Percentiles rank a stretch among this genome's conserved stretches.
Evolutionary conservation across 2,888 invertebrate species (phyloP).

Genomic region (Amiota minor): DNA sequence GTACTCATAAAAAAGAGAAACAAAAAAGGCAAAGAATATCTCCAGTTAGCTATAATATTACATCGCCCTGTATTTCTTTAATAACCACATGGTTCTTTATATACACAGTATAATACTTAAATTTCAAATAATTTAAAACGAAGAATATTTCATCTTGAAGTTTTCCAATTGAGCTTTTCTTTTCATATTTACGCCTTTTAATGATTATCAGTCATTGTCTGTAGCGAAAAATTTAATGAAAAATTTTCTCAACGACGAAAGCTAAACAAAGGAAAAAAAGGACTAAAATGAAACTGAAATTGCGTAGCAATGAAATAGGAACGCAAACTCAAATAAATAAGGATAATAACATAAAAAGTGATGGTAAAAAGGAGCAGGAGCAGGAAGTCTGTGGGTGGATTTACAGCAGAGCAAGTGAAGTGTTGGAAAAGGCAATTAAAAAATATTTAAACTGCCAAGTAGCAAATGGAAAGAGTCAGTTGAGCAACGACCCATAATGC

Average conservation of each 20-base stretch:
- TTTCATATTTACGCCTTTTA: too few species aligned
- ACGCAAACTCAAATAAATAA: slow-evolving; percentile 64
- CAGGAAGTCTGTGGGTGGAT: slow-evolving; percentile 9
- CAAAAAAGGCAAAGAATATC: too few species aligned
- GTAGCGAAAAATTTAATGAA: neutral
- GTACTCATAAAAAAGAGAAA: too few species aligned
- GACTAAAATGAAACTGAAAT: slow-evolving; percentile 38
- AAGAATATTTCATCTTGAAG: too few species aligned
- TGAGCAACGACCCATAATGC: neutral
- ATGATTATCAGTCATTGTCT: too few species aligned
- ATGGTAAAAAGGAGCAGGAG: slow-evolving; percentile 32
- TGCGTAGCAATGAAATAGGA: slow-evolving; percentile 51
- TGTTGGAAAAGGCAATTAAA: slow-evolving; percentile 64
- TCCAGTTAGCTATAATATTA: too few species aligned
- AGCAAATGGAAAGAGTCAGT: slow-evolving; percentile 33
- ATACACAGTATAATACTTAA: too few species aligned
- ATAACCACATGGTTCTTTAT: too few species aligned
- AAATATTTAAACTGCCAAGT: slow-evolving; percentile 68
- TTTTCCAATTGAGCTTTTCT: too few species aligned
- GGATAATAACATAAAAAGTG: slow-evolving; percentile 55
- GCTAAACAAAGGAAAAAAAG: slow-evolving; percentile 47
- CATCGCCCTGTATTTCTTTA: too few species aligned
- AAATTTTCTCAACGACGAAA: slow-evolving; percentile 32
- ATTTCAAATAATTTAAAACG: too few species aligned
- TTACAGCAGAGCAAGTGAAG: slow-evolving; percentile 7